Conservation (phyloP, 1,140 invertebrate species). For the Hycleus cichorii region DNA sequence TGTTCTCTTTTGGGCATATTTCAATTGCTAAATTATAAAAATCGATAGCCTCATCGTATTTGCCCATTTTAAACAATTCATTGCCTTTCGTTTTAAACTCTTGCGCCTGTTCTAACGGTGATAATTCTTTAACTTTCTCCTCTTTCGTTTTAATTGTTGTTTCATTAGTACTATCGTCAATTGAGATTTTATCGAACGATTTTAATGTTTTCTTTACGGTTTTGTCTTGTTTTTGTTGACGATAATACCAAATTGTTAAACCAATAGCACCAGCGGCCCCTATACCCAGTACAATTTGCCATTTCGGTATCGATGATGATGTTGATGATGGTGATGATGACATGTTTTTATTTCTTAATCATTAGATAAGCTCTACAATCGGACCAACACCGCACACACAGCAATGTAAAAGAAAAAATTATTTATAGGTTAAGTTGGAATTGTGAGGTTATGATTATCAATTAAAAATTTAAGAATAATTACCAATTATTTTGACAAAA, state of each 20-base stretch:
- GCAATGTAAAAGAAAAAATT: no score
- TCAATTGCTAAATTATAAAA: constrained; percentile 86
- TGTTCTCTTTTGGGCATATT: constrained; percentile 67
- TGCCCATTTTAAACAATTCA: constrained; percentile 72
- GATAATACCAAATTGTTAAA: constrained; percentile 70
- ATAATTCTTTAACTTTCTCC: constrained; percentile 38
- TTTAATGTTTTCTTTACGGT: constrained; percentile 31
- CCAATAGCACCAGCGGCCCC: constrained; percentile 75
- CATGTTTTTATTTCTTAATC: no score
- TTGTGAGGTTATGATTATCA: no score
- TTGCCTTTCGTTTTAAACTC: constrained; percentile 83
- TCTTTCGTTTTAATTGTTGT: constrained; percentile 33
- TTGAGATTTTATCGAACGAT: constrained; percentile 17
- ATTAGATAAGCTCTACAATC: no score
- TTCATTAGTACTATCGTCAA: constrained; percentile 44
- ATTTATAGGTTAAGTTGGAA: no score
- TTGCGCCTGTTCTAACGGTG: constrained; percentile 62
- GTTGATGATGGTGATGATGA: no score
- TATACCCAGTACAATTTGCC: constrained; percentile 63
- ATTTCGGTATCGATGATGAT: constrained; percentile 29
- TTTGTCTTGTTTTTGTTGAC: constrained; percentile 32
- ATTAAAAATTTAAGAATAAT: no score
- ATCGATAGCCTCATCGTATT: constrained; percentile 81
- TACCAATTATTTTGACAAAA: no score
- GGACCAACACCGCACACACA: no score